phyloP scores from a whole-genome alignment of 2,888 invertebrate genomes.

The Oligia strigilis region DNA sequence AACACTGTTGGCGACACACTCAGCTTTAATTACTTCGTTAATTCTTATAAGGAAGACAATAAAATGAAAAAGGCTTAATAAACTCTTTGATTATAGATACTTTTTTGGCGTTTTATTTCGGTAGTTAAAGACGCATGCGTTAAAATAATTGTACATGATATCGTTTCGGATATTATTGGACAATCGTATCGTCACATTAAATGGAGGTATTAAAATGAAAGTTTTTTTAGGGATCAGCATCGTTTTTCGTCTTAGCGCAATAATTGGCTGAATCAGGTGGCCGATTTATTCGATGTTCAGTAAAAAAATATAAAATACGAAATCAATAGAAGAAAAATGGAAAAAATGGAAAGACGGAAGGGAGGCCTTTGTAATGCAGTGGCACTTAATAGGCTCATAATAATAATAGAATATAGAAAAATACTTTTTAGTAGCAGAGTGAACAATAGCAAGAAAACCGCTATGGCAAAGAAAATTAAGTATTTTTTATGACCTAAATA shows the following conservation, averaged over 20 bases:
- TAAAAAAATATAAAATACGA: neutral
- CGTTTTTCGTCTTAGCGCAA: neutral
- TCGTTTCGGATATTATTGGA: conserved; percentile 19
- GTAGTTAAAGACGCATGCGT: conserved; percentile 19
- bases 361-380: too few species aligned
- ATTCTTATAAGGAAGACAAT: conserved; percentile 36
- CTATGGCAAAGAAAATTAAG: too few species aligned
- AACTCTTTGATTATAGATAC: conserved; percentile 19
- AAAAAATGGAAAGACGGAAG: too few species aligned
- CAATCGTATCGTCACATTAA: conserved; percentile 17
- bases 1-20: conserved; percentile 28
- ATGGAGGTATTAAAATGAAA: conserved; percentile 20
- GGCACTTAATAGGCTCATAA: too few species aligned
- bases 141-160: conserved; percentile 19
- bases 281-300: too few species aligned
- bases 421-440: neutral
- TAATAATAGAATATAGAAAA: neutral
- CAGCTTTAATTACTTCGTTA: conserved; percentile 39
- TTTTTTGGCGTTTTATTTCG: conserved; percentile 42
- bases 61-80: conserved; percentile 38
- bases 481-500: neutral
- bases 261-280: neutral
- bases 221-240: neutral
- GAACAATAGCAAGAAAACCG: neutral
- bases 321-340: neutral